These are phyloP conservation scores for Parazoanthus darwini DNA, from an alignment of 92 coral and sea anemone species.

Conservation along the genomic window DNA sequence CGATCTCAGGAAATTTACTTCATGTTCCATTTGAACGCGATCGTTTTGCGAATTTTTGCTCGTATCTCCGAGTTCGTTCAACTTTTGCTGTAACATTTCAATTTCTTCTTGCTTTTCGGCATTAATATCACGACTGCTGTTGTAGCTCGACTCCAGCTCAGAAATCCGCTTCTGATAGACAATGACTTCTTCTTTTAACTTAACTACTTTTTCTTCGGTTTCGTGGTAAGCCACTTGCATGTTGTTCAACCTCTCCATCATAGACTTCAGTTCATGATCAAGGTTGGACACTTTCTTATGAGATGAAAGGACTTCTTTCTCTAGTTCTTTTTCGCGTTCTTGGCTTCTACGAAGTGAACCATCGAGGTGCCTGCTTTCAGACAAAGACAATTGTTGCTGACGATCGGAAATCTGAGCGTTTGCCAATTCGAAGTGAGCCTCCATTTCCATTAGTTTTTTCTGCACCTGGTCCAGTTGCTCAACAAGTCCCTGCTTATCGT, in stretches of 20 bases:
- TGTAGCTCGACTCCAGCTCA: conserved; percentile 75
- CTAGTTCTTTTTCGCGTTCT: conserved; percentile 75
- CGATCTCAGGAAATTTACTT: conserved; percentile 56
- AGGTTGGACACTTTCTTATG: conserved; percentile 70
- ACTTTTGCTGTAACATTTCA: conserved; percentile 40
- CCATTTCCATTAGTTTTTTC: conserved; percentile 77
- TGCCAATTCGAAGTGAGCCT: conserved; percentile 79
- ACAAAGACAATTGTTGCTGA: conserved; percentile 30
- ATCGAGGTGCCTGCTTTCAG: conserved; percentile 66
- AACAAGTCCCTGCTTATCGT: conserved; percentile 64
- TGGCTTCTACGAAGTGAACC: conserved; percentile 68
- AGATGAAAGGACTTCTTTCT: conserved; percentile 72
- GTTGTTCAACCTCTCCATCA: conserved; percentile 64
- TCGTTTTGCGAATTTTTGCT: conserved; percentile 55
- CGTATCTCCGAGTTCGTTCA: conserved; percentile 54
- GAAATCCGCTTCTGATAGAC: conserved; percentile 68
- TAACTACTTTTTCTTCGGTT: conserved; percentile 60
- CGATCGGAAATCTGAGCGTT: conserved; percentile 16
- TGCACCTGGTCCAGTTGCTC: conserved; percentile 72
- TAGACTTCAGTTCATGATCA: conserved; percentile 68
- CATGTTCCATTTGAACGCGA: conserved; percentile 59
- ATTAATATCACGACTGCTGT: conserved; percentile 59
- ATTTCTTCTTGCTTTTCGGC: conserved; percentile 64
- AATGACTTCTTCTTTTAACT: conserved; percentile 71
- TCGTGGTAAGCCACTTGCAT: conserved; percentile 62